These are phyloP conservation scores for Psittacula derbiana DNA, from an alignment of 2,797 vertebrate species.

Conservation along the genomic window DNA sequence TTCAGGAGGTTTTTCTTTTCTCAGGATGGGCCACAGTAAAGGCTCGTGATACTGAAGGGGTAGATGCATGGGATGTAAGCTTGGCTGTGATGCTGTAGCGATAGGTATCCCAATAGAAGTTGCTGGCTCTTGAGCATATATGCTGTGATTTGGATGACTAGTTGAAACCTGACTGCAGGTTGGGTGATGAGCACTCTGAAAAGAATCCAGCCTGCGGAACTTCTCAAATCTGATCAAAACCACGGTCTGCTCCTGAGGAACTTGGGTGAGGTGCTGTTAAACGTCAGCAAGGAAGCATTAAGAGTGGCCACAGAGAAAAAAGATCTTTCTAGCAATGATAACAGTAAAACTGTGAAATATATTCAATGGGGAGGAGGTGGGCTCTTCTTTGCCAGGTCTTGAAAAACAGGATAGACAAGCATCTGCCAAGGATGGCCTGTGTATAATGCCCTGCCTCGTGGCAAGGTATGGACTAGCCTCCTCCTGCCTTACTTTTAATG, in stretches of 20 bases:
- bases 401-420: slow-evolving; percentile 41
- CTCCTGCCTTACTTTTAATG: neutral
- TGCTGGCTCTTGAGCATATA: neutral
- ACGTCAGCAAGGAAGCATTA: neutral
- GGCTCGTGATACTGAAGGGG: neutral
- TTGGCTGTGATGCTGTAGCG: neutral
- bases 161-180: neutral
- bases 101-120: neutral
- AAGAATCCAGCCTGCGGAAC: neutral
- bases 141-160: neutral
- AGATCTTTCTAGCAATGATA: neutral
- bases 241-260: neutral
- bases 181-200: neutral
- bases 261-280: neutral
- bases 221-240: neutral
- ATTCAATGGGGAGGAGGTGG: neutral
- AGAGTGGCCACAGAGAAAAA: neutral
- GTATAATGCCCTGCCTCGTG: neutral
- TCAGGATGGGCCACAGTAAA: neutral
- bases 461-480: slow-evolving; percentile 10
- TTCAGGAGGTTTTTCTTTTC: neutral
- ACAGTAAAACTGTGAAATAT: neutral
- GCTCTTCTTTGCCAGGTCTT: neutral
- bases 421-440: slow-evolving; percentile 13
- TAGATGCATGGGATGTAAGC: neutral